These are phyloP conservation scores for Cotesia congregata DNA, from an alignment of 2,888 invertebrate species.

Conservation along the genomic window DNA sequence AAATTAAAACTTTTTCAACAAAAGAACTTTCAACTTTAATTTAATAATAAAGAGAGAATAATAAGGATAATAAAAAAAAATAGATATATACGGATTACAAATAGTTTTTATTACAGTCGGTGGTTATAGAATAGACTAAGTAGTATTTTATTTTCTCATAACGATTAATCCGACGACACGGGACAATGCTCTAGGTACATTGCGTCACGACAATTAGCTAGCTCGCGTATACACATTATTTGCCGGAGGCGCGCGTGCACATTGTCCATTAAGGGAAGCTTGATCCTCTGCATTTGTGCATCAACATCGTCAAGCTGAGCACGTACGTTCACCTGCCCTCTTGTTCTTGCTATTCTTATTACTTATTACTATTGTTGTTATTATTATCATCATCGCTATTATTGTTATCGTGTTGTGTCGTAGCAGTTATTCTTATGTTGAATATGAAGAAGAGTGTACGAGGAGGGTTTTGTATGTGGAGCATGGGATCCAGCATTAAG, in stretches of 20 bases:
- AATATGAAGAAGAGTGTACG: conserved; percentile 14
- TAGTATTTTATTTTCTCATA: conserved; percentile 55
- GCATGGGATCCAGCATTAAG: conserved; percentile 60
- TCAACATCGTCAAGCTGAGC: conserved; percentile 23
- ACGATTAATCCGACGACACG: conserved; percentile 58
- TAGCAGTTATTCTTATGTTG: neutral
- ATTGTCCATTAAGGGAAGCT: conserved; percentile 42
- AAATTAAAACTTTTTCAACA: too few relatives aligned
- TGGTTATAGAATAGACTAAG: neutral
- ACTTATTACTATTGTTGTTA: neutral
- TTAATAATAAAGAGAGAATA: neutral
- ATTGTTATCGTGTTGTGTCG: neutral
- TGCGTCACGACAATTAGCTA: conserved; percentile 47
- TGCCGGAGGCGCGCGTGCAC: conserved; percentile 34
- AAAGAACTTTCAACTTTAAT: too few relatives aligned
- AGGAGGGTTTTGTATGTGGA: conserved; percentile 59
- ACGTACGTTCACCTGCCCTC: conserved; percentile 41
- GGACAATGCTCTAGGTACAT: conserved; percentile 30
- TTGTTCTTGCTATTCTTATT: neutral
- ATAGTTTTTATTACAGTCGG: neutral
- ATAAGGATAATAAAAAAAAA: neutral
- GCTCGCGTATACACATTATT: conserved; percentile 33
- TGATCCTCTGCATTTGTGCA: conserved; percentile 28
- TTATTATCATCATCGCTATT: neutral
- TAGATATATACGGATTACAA: neutral